Base-by-base conservation (phyloP, 2,797 vertebrate species). In the Oreochromis grahami region DNA sequence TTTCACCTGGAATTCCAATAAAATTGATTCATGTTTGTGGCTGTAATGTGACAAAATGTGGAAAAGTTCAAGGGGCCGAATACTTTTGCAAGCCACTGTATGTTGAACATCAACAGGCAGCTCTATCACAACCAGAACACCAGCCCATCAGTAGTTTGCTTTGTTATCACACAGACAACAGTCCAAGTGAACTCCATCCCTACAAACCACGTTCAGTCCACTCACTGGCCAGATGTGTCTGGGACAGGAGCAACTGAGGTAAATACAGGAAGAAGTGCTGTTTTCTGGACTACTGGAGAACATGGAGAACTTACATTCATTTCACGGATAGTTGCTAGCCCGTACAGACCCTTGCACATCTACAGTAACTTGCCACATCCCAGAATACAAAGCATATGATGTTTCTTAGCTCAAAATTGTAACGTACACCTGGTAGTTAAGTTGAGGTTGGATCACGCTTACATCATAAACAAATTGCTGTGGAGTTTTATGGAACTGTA, bases 381-480 rank as follows among this genome's bases (percentile, higher is more conserved):
- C 51, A 52, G n/a, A 52, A 52, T 6, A 12, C n/a, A 52, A 52
- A 21, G n/a, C 51, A 52, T 12, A 21, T 1, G 5, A 29, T 56
- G 13, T 55, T 55, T 8, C 26, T 24, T 26, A 55, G 4, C 13
- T 26, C 26, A 58, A 58, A 58, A 15, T 32, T 58, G 17, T 32
- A 32, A 58, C 32, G 29, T 32, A 32, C 15, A 58, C 0, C 15
- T 10, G 56, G 0, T 11, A 19, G 8, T 58, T 32, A 58, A 10
- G 56, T 58, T 0, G 0, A 58, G 55, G 26, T 32, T 58, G 6
- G 15, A 58, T 32, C 55, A 32, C 1, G 0, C 55, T 58, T 32
- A 19, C 26, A 32, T 32, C 55, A 32, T 58, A 2, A 58, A 58
- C 15, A 58, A 58, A 32, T 15, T 0, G 0, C 29, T 32, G 15